phyloP scores from a whole-genome alignment of 2,113 vertebrate genomes.

The Euleptes europaea region DNA sequence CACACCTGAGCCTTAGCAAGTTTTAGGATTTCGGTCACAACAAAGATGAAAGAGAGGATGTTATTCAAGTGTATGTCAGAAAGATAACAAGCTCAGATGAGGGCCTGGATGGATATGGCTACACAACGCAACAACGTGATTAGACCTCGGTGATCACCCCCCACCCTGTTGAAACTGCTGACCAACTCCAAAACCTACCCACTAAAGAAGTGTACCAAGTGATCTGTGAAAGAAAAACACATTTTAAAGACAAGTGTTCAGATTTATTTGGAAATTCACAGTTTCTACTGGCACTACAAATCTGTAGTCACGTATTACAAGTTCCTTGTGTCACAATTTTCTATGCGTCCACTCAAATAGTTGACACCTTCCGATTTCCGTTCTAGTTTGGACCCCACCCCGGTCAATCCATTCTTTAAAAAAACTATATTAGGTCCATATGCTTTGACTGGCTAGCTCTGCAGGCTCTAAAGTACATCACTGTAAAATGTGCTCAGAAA shows the following conservation, averaged over 20 bases:
- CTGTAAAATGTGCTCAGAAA: constrained; percentile 67
- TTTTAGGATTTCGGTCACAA: too few relatives aligned
- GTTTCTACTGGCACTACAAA: constrained; percentile 99
- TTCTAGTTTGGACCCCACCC: constrained; percentile 57
- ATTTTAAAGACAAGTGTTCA: constrained; percentile 86
- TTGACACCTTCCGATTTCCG: constrained; percentile 29
- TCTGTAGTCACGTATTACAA: constrained; percentile 85
- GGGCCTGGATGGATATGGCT: too few relatives aligned
- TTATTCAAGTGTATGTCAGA: too few relatives aligned
- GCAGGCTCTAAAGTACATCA: constrained; percentile 71
- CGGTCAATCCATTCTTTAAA: constrained; percentile 31
- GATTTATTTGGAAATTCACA: constrained; percentile 99
- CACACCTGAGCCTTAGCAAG: too few relatives aligned
- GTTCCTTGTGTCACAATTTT: constrained; percentile 79
- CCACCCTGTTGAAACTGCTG: too few relatives aligned
- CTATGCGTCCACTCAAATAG: constrained; percentile 71
- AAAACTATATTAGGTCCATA: constrained; percentile 41
- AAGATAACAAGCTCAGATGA: too few relatives aligned
- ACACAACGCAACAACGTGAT: too few relatives aligned
- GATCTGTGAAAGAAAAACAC: constrained; percentile 46
- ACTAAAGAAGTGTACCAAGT: neutral
- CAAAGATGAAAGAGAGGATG: too few relatives aligned
- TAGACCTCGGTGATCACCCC: too few relatives aligned
- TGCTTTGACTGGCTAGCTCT: constrained; percentile 77
- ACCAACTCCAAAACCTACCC: too few relatives aligned